A percentile compares a stretch with the other conserved stretches of the same genome.
Conservation (phyloP, 1,140 invertebrate genomes). For the Brachionus paranguensis region DNA sequence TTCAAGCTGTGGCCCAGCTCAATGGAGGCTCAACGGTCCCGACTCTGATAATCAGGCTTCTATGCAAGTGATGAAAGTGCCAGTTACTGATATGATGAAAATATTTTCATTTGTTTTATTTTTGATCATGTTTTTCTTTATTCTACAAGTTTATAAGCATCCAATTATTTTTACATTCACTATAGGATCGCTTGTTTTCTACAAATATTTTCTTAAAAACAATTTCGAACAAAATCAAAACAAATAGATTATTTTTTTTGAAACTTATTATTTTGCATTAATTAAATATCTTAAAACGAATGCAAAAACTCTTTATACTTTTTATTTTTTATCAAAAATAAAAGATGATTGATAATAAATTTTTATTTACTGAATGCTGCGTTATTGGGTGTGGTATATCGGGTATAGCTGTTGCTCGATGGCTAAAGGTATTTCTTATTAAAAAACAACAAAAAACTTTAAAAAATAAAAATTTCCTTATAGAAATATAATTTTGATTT, state of each 20-base stretch:
- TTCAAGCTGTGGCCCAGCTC: slow-evolving; percentile 36
- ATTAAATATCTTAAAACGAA: neutral
- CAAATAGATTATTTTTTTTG: slow-evolving; percentile 20
- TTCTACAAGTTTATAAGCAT: neutral
- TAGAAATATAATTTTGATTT: slow-evolving; percentile 42
- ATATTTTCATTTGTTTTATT: slow-evolving; percentile 34
- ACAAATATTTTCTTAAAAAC: neutral
- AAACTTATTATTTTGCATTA: neutral
- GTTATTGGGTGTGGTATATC: slow-evolving; percentile 53
- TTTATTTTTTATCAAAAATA: neutral
- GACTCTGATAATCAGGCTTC: neutral
- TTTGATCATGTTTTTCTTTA: neutral
- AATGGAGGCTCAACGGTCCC: slow-evolving; percentile 26
- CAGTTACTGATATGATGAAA: slow-evolving; percentile 39
- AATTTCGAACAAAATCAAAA: neutral
- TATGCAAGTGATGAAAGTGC: neutral
- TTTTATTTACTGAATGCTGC: slow-evolving; percentile 44
- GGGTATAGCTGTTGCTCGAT: slow-evolving; percentile 49
- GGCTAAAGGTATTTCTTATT: slow-evolving; percentile 45
- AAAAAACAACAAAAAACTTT: neutral
- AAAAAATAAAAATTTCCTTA: neutral
- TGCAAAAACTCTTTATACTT: neutral
- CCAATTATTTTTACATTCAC: slow-evolving; percentile 9
- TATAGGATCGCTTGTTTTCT: neutral
- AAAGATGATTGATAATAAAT: neutral